A percentile compares a stretch with the other conserved stretches of the same genome.
Conservation (phyloP, 64 coral and sea anemone genomes). For the Stichodactyla mertensii region DNA sequence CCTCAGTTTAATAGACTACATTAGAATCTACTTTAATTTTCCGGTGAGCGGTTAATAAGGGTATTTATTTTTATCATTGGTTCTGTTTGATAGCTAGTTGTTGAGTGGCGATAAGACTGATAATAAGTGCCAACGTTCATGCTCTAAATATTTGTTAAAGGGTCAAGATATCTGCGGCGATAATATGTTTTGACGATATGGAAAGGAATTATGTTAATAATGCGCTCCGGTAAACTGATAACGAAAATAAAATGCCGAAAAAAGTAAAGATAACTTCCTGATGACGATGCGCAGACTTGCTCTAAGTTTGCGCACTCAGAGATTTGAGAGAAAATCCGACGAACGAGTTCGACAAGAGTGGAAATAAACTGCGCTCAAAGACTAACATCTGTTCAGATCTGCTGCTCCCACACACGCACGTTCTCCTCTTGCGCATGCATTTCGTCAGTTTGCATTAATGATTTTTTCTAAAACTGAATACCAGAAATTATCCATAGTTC, state of each 20-base stretch:
- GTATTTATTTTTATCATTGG: conserved; percentile 1
- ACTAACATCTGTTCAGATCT: no score
- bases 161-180: conserved; percentile 21
- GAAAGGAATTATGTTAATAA: conserved; percentile 3
- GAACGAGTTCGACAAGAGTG: no score
- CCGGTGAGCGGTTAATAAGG: conserved; percentile 2
- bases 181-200: conserved; percentile 4
- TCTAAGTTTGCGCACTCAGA: neutral
- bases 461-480: no score
- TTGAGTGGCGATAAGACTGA: conserved; percentile 12
- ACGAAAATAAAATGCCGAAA: neutral
- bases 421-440: no score
- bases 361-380: no score
- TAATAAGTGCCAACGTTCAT: conserved; percentile 6
- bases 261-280: neutral
- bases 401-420: no score
- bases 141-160: conserved; percentile 25
- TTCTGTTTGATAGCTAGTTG: conserved; percentile 1
- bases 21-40: neutral
- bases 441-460: no score
- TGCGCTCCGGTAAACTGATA: neutral
- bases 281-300: neutral
- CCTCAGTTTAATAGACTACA: neutral
- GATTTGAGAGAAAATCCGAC: no score
- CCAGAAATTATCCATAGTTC: no score